Evolutionary conservation across 1,140 invertebrate species (phyloP).

Genomic region (Papilio dardanus): DNA sequence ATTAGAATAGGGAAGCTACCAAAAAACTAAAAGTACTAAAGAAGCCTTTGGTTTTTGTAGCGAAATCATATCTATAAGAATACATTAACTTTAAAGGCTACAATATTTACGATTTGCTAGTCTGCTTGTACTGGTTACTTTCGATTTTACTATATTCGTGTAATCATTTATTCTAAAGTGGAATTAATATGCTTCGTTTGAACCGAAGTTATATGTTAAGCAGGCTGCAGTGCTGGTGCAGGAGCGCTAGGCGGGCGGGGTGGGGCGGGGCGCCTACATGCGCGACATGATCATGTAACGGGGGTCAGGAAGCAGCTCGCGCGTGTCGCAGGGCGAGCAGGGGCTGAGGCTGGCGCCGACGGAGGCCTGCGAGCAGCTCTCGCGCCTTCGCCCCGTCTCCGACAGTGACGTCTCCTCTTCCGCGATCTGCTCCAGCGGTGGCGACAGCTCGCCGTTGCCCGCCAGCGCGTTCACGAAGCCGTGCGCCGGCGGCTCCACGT

Average conservation of each 20-base stretch:
- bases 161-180: conserved; percentile 2
- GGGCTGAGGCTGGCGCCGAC: conserved; percentile 86
- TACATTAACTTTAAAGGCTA: neutral
- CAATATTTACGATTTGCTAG: neutral
- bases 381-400: conserved; percentile 70
- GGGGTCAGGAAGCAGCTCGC: conserved; percentile 84
- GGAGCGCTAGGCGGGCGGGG: conserved; percentile 7
- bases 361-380: conserved; percentile 77
- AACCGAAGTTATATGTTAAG: conserved; percentile 2
- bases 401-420: conserved; percentile 83
- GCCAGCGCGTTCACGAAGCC: conserved; percentile 79
- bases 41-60: conserved; percentile 48
- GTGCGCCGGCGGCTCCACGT: conserved; percentile 67
- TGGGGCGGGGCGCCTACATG: conserved; percentile 62
- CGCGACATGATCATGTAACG: conserved; percentile 81
- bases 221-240: conserved; percentile 8
- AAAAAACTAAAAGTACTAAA: conserved; percentile 42
- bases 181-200: neutral
- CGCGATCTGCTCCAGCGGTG: conserved; percentile 83
- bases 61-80: conserved; percentile 13
- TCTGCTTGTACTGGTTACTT: neutral
- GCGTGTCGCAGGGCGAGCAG: conserved; percentile 86
- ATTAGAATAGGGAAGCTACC: conserved; percentile 54
- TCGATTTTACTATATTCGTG: neutral
- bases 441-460: conserved; percentile 70